Evolutionary conservation across 2,888 invertebrate species (phyloP).

Genomic region (Brachypalpus laphriformis): DNA sequence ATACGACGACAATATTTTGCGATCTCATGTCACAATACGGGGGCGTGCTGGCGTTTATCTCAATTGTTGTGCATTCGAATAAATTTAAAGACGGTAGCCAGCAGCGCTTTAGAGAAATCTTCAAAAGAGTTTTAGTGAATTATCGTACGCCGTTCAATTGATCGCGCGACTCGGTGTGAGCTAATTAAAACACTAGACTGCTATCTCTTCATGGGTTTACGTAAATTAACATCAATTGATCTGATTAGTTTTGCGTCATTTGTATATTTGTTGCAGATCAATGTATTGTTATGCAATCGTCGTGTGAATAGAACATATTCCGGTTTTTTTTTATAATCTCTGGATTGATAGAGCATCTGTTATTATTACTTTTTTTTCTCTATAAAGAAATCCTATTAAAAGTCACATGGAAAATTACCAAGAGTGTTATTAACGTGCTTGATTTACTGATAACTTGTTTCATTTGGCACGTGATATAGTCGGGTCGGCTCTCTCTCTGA

Average conservation of each 20-base stretch:
- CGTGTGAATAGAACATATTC: neutral
- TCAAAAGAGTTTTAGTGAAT: neutral
- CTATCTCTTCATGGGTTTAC: conserved; percentile 6
- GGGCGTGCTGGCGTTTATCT: neutral
- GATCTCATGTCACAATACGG: neutral
- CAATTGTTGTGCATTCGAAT: conserved; percentile 2
- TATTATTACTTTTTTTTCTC: no score
- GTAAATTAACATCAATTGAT: conserved; percentile 41
- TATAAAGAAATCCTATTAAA: neutral
- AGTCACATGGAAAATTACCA: neutral
- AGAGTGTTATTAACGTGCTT: neutral
- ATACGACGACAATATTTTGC: conserved; percentile 1
- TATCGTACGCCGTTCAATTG: neutral
- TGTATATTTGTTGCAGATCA: conserved; percentile 5
- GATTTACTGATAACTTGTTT: neutral
- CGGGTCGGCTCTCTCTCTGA: no score
- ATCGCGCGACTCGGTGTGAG: neutral
- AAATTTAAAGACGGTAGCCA: neutral
- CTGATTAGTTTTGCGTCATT: conserved; percentile 35
- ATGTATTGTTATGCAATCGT: neutral
- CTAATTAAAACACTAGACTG: conserved; percentile 44
- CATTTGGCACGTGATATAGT: neutral
- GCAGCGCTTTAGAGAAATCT: neutral
- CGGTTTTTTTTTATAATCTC: neutral
- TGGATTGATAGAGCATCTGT: no score